Conservation (phyloP, 92 coral and sea anemone species). For the Epizoanthus fatuus region DNA sequence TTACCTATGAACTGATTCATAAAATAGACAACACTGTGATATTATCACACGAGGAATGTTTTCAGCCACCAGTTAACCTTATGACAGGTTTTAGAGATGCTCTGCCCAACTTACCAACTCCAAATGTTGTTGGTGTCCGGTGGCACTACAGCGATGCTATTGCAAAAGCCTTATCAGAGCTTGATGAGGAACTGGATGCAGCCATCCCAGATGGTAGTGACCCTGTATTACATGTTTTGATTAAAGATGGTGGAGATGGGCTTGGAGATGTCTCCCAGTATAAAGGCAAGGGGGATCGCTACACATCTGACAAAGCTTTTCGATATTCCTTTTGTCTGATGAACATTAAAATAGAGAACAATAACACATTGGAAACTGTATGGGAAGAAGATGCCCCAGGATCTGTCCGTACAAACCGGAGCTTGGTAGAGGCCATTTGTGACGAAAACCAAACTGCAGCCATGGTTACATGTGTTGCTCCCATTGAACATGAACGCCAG, state of each 20-base stretch:
- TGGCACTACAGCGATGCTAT: conserved; percentile 38
- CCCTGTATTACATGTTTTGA: conserved; percentile 10
- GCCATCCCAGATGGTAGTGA: neutral
- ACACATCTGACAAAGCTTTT: conserved; percentile 32
- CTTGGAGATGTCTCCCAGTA: conserved; percentile 48
- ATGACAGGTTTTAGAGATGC: no score
- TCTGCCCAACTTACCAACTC: neutral
- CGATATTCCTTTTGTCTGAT: conserved; percentile 43
- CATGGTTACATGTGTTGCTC: conserved; percentile 45
- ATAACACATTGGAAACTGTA: conserved; percentile 17
- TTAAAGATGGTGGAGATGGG: conserved; percentile 59
- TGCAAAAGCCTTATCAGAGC: conserved; percentile 16
- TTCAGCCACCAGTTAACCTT: no score
- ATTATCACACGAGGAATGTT: no score
- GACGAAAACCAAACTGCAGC: conserved; percentile 53
- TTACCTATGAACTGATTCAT: neutral
- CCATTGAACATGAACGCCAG: conserved; percentile 39
- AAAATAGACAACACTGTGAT: no score
- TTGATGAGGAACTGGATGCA: neutral
- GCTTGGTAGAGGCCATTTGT: conserved; percentile 42
- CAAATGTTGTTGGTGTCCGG: conserved; percentile 36
- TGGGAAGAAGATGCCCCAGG: conserved; percentile 57
- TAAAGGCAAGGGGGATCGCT: conserved; percentile 41
- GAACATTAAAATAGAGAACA: no score
- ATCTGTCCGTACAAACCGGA: conserved; percentile 40